Evolutionary conservation across 2,797 vertebrate species (phyloP).

Genomic region (Cygnus olor): DNA sequence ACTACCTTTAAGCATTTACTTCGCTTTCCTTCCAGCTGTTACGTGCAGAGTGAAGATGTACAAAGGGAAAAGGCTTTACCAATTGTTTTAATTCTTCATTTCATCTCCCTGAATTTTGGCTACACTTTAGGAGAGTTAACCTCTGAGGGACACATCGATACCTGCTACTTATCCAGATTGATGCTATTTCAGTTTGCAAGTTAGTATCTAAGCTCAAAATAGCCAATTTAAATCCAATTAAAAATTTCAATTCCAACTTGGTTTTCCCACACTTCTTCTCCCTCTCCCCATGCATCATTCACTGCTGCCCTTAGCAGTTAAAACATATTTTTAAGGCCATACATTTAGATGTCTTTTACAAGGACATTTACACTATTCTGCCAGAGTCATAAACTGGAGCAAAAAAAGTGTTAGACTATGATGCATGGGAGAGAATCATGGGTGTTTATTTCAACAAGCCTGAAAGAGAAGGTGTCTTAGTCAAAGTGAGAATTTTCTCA

Average conservation of each 20-base stretch:
- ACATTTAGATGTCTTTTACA: not conserved
- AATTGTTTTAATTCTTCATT: not conserved
- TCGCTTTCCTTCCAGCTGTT: not conserved
- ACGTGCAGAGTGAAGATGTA: not conserved
- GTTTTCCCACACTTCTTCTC: not conserved
- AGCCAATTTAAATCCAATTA: not conserved
- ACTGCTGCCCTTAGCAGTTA: not conserved
- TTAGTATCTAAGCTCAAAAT: not conserved
- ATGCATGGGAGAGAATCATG: not conserved
- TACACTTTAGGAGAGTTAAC: not conserved
- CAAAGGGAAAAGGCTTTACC: not conserved
- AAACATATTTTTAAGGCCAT: not conserved
- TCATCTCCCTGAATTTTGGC: not conserved
- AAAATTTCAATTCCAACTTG: not conserved
- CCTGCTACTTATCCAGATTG: not conserved
- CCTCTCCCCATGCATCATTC: not conserved
- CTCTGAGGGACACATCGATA: not conserved
- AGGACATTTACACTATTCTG: not conserved
- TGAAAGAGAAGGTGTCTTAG: not conserved
- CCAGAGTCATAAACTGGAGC: not conserved
- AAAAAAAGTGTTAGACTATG: not conserved
- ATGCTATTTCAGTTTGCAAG: not conserved
- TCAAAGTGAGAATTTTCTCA: conserved; percentile 1
- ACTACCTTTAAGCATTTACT: not conserved
- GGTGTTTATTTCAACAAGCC: not conserved